A percentile compares a stretch with the other conserved stretches of the same genome.
Evolutionary conservation across 2,113 vertebrate species (phyloP).

Genomic region (Oreochromis spilurus): DNA sequence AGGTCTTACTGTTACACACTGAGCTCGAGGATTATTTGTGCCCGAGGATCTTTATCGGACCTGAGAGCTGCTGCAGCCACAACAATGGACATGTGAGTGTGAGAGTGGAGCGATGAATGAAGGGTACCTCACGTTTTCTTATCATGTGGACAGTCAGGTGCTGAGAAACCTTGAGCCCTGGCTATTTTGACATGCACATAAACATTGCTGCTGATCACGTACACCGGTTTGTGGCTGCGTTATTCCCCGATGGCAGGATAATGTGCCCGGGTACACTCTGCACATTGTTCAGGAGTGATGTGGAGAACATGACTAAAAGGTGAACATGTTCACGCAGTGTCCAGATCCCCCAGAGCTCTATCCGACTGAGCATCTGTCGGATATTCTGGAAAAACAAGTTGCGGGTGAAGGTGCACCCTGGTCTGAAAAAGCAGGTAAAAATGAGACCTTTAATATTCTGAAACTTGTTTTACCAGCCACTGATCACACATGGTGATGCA

Average conservation of each 20-base stretch:
- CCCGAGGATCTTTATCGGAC: neutral
- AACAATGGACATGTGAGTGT: neutral
- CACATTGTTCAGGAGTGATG: neutral
- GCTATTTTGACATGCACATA: neutral
- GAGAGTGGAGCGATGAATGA: neutral
- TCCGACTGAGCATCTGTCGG: neutral
- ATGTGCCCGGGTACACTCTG: accelerated
- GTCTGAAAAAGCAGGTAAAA: neutral
- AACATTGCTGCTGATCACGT: neutral
- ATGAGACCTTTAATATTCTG: neutral
- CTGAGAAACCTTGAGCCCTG: neutral
- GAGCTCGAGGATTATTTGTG: neutral
- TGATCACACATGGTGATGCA: neutral
- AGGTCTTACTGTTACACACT: neutral
- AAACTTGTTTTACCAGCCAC: no score
- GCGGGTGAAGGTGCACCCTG: neutral
- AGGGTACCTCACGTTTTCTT: neutral
- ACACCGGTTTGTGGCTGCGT: accelerated
- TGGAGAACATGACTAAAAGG: neutral
- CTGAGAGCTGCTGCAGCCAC: neutral
- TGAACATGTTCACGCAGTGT: accelerated
- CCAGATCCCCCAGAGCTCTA: neutral
- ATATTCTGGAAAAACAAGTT: neutral
- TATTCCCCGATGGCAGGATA: neutral
- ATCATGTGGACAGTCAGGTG: neutral